A percentile compares a stretch with the other conserved stretches of the same genome.
phyloP scores from a whole-genome alignment of 37 sponge, comb jelly and placozoan genomes.

The Spongilla lacustris region DNA sequence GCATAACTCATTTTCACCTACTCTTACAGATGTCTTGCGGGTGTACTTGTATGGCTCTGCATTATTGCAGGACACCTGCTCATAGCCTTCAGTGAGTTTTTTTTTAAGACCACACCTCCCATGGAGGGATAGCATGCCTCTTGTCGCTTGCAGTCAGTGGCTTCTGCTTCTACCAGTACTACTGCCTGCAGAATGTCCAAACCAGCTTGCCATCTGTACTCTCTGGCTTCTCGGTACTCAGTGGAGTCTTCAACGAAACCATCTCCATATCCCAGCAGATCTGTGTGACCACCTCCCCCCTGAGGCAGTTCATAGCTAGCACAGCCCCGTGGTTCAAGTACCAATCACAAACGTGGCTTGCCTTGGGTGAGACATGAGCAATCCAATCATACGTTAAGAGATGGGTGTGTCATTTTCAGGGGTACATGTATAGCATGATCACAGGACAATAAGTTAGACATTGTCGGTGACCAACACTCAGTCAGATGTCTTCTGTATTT shows the following conservation, averaged over 20 bases:
- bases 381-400: too few species aligned
- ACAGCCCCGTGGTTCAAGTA: slow-evolving; percentile 76
- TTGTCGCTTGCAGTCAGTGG: slow-evolving; percentile 43
- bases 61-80: slow-evolving; percentile 37
- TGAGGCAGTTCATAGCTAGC: slow-evolving; percentile 58
- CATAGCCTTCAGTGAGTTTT: slow-evolving; percentile 42
- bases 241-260: slow-evolving; percentile 28
- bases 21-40: slow-evolving; percentile 57
- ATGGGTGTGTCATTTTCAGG: too few species aligned
- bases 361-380: slow-evolving; percentile 50
- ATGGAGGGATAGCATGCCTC: background rate
- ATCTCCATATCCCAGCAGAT: slow-evolving; percentile 14
- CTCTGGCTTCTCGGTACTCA: background rate
- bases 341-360: slow-evolving; percentile 88
- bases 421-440: too few species aligned
- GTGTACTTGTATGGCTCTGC: slow-evolving; percentile 51
- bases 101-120: background rate
- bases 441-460: too few species aligned
- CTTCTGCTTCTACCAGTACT: slow-evolving; percentile 81
- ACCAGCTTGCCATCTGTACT: background rate
- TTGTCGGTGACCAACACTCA: too few species aligned
- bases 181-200: slow-evolving; percentile 60
- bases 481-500: too few species aligned
- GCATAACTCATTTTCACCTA: background rate
- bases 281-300: slow-evolving; percentile 26